Conservation (phyloP, 2,797 vertebrate genomes). For the Chloroceryle inda region DNA sequence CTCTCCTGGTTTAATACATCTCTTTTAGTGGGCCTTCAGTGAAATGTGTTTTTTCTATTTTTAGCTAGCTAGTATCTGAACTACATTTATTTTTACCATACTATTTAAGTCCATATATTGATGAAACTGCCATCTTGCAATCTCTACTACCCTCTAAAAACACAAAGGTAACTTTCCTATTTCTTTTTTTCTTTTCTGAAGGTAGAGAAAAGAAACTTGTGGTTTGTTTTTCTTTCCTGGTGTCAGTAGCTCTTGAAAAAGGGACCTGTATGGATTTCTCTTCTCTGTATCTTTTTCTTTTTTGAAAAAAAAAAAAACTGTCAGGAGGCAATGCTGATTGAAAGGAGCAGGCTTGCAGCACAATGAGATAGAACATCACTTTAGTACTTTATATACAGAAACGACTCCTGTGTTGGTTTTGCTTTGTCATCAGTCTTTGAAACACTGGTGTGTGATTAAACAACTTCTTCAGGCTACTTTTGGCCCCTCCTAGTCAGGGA, state of each 20-base stretch:
- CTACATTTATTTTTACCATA: neutral
- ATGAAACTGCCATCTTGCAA: neutral
- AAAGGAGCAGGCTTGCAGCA: neutral
- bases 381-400: neutral
- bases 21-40: neutral
- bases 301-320: neutral
- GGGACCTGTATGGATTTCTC: fast-evolving
- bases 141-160: neutral
- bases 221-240: fast-evolving
- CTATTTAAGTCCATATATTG: neutral
- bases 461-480: neutral
- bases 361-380: neutral
- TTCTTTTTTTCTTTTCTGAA: neutral
- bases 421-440: neutral
- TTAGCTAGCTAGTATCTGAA: neutral
- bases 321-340: neutral
- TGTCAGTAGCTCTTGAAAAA: neutral
- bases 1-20: neutral
- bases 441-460: neutral
- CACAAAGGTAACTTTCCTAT: neutral
- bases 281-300: too few relatives aligned
- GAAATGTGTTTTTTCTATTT: neutral
- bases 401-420: neutral
- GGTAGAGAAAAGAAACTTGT: neutral
- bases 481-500: neutral